These are phyloP conservation scores for Rhagium mordax DNA, from an alignment of 2,888 invertebrate species.

Conservation along the genomic window DNA sequence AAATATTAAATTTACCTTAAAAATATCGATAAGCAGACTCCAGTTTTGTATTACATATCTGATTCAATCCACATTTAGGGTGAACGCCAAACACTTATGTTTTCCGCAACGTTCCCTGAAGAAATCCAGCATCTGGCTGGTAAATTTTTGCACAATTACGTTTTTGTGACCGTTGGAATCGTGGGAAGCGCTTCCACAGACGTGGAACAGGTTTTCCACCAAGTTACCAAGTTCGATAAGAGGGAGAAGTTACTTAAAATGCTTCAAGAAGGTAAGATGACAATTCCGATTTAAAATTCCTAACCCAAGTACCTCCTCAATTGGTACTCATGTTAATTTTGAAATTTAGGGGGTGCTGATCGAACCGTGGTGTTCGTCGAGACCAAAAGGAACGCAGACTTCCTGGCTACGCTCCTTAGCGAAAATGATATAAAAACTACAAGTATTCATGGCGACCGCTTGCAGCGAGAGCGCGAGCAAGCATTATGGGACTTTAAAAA, in stretches of 20 bases:
- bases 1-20: too few relatives aligned
- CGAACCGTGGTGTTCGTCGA: slow-evolving; percentile 91
- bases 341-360: slow-evolving; percentile 58
- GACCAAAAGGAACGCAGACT: slow-evolving; percentile 92
- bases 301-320: too few relatives aligned
- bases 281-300: too few relatives aligned
- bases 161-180: slow-evolving; percentile 93
- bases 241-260: slow-evolving; percentile 78
- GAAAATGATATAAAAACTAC: slow-evolving; percentile 82
- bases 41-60: not conserved
- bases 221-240: slow-evolving; percentile 80
- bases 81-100: slow-evolving; percentile 80
- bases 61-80: slow-evolving; percentile 68
- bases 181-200: slow-evolving; percentile 95
- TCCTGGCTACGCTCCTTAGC: slow-evolving; percentile 86
- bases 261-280: slow-evolving; percentile 73
- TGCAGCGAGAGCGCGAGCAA: slow-evolving; percentile 81
- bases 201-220: slow-evolving; percentile 85
- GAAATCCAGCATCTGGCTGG: slow-evolving; percentile 85
- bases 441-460: slow-evolving; percentile 83
- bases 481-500: slow-evolving; percentile 86
- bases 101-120: slow-evolving; percentile 84
- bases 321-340: slow-evolving; percentile 20
- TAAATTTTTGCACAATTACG: slow-evolving; percentile 83
- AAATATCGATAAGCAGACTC: not conserved